Evolutionary conservation across 2,113 vertebrate species (phyloP).

Genomic region (Thermophis baileyi): DNA sequence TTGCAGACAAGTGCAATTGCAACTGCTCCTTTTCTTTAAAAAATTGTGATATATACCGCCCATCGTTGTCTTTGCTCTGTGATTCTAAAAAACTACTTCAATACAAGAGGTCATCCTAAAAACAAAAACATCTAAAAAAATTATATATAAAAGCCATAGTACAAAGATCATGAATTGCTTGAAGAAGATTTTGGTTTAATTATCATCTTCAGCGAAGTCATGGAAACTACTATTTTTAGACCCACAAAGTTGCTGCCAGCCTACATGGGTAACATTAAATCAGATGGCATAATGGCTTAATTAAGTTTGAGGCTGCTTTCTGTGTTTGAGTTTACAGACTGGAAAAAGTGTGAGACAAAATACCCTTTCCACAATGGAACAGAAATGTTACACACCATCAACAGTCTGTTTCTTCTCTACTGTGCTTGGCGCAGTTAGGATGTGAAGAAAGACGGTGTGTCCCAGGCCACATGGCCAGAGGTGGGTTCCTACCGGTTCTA

Average conservation of each 20-base stretch:
- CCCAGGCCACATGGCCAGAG: neutral
- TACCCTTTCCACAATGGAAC: neutral
- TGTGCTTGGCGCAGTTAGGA: neutral
- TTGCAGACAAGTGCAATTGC: neutral
- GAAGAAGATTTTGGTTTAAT: neutral
- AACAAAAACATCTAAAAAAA: neutral
- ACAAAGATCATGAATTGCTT: neutral
- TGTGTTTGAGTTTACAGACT: neutral
- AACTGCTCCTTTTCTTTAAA: neutral
- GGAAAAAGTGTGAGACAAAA: neutral
- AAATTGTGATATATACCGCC: neutral
- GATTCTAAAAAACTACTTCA: neutral
- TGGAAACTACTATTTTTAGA: neutral
- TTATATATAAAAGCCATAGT: neutral
- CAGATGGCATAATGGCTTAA: neutral
- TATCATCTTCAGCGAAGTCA: neutral
- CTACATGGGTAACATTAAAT: too few species aligned
- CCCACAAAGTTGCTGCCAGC: neutral
- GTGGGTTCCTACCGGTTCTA: too few species aligned
- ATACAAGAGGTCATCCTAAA: neutral
- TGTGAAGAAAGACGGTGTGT: neutral
- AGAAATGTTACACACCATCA: neutral
- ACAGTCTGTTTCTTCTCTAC: neutral
- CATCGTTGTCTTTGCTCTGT: neutral
- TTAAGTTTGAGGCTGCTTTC: neutral